Conservation (phyloP, 2,113 vertebrate genomes). For the Hydropotes inermis region DNA sequence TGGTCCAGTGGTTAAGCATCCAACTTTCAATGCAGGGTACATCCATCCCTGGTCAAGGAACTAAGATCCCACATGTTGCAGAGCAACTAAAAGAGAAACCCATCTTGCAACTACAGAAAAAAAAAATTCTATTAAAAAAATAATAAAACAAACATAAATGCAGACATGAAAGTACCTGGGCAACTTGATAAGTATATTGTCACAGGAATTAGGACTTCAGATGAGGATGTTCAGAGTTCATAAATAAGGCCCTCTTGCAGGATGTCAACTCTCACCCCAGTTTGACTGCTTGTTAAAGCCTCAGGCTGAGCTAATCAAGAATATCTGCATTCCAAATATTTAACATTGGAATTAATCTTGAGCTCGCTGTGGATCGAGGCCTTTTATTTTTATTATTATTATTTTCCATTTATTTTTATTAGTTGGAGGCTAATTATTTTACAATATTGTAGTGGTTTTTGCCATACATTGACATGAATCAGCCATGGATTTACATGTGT, state of each 20-base stretch:
- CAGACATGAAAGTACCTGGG: background rate
- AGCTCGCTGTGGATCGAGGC: background rate
- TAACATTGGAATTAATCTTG: constrained; percentile 37
- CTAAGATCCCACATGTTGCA: background rate
- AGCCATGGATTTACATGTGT: too few relatives aligned
- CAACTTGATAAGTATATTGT: background rate
- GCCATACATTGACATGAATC: too few relatives aligned
- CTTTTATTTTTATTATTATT: background rate
- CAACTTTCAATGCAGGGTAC: background rate
- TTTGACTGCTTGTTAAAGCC: background rate
- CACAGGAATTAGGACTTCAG: background rate
- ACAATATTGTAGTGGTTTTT: too few relatives aligned
- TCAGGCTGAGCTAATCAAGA: background rate
- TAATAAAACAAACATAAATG: background rate
- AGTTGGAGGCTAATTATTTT: too few relatives aligned
- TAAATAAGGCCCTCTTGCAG: background rate
- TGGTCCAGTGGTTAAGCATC: background rate
- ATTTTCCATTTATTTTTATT: too few relatives aligned
- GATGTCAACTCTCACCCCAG: background rate
- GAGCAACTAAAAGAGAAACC: background rate
- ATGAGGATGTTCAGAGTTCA: background rate
- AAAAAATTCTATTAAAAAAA: background rate
- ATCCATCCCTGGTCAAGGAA: background rate
- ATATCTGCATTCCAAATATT: background rate
- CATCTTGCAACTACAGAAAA: background rate